phyloP scores from a whole-genome alignment of 2,797 vertebrate species.

The Peromyscus melanophrys region DNA sequence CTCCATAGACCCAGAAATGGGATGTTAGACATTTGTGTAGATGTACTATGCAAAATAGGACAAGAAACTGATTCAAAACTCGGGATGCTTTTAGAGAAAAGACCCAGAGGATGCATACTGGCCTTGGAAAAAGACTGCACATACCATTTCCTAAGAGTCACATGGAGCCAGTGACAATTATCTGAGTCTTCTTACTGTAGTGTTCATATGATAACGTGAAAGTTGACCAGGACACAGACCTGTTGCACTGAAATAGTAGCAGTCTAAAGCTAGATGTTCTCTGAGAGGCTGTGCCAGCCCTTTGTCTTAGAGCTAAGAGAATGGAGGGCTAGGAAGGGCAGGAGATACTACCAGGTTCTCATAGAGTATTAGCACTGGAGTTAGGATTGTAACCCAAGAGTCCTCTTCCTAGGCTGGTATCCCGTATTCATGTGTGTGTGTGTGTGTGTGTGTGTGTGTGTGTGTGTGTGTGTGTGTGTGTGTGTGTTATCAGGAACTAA shows the following conservation, averaged over 20 bases:
- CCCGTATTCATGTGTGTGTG: neutral
- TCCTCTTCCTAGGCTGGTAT: neutral
- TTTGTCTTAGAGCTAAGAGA: neutral
- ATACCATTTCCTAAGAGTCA: neutral
- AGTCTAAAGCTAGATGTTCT: neutral
- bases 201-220: neutral
- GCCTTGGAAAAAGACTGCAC: neutral
- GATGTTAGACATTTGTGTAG: neutral
- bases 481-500: neutral
- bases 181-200: neutral
- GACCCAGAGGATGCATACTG: neutral
- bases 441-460: neutral
- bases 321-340: neutral
- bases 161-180: neutral
- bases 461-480: neutral
- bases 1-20: neutral
- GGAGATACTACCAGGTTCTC: neutral
- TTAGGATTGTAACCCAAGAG: neutral
- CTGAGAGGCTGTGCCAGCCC: neutral
- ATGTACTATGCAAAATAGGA: neutral
- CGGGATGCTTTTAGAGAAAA: neutral
- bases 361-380: no score
- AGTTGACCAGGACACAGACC: neutral
- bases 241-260: neutral
- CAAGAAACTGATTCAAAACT: neutral